These are phyloP conservation scores for Acanthococcus lagerstroemiae DNA, from an alignment of 2,888 invertebrate species.

Conservation along the genomic window DNA sequence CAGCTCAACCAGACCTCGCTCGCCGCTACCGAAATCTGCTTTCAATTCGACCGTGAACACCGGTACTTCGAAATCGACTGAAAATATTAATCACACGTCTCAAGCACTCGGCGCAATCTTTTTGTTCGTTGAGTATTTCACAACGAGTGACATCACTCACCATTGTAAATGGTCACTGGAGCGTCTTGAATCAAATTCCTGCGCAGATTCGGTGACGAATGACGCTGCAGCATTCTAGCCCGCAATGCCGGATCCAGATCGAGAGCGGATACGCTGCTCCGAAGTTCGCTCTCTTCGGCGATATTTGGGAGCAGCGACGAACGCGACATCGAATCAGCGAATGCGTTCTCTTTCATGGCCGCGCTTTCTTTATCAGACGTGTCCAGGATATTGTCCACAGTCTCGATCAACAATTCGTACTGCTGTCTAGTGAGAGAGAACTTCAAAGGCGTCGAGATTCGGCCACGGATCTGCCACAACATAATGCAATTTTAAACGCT, in stretches of 20 bases:
- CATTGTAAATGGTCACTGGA: constrained; percentile 4
- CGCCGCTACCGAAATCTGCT: constrained; percentile 56
- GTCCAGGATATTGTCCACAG: constrained; percentile 42
- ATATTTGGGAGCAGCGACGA: constrained; percentile 9
- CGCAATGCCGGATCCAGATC: constrained; percentile 55
- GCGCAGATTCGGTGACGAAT: constrained; percentile 17
- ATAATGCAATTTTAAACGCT: too few species aligned
- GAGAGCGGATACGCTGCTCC: constrained; percentile 44
- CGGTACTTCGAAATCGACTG: constrained; percentile 62
- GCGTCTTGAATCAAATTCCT: constrained; percentile 8
- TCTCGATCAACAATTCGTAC: constrained; percentile 80
- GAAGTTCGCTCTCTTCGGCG: constrained; percentile 43
- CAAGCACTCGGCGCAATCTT: too few species aligned
- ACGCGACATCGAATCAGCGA: not conserved
- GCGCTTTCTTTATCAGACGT: not conserved
- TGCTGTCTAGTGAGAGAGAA: constrained; percentile 75
- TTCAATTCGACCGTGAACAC: constrained; percentile 64
- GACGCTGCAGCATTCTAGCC: constrained; percentile 45
- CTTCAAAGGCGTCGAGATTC: constrained; percentile 72
- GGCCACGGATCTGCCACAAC: constrained; percentile 59
- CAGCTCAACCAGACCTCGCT: constrained; percentile 72
- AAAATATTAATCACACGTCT: too few species aligned
- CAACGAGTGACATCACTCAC: not conserved
- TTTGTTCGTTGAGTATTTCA: too few species aligned
- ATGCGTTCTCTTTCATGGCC: not conserved